Evolutionary conservation across 1,140 invertebrate genomes (phyloP).

Genomic region (Macrosteles quadrilineatus): DNA sequence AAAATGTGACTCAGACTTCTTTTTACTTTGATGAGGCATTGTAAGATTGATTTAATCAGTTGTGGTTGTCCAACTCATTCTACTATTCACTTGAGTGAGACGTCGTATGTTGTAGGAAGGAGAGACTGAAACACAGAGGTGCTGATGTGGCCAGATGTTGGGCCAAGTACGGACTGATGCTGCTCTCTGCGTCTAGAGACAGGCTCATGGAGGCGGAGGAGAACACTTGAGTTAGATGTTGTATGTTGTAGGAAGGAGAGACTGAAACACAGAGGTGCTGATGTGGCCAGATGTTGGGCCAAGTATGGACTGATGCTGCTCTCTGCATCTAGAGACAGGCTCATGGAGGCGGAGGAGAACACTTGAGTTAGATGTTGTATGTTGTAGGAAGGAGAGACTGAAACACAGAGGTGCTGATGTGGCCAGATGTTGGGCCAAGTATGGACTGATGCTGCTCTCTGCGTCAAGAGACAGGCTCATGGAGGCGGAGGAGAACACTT

Average conservation of each 20-base stretch:
- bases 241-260: slow-evolving; percentile 63
- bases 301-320: slow-evolving; percentile 84
- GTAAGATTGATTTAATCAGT: no score
- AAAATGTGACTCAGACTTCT: no score
- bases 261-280: slow-evolving; percentile 75
- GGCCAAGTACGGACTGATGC: slow-evolving; percentile 81
- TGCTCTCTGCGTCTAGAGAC: slow-evolving; percentile 73
- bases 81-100: no score
- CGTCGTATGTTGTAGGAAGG: slow-evolving; percentile 58
- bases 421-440: slow-evolving; percentile 87
- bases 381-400: slow-evolving; percentile 67
- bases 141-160: slow-evolving; percentile 87
- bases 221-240: no score
- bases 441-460: slow-evolving; percentile 73
- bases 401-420: slow-evolving; percentile 82
- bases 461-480: slow-evolving; percentile 72
- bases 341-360: slow-evolving; percentile 61
- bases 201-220: slow-evolving; percentile 63
- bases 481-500: slow-evolving; percentile 56
- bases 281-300: slow-evolving; percentile 85
- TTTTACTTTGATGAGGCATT: no score
- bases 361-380: no score
- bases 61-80: no score
- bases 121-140: slow-evolving; percentile 72
- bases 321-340: slow-evolving; percentile 67